Conservation (phyloP, 2,888 invertebrate species). For the Trisateles emortualis region DNA sequence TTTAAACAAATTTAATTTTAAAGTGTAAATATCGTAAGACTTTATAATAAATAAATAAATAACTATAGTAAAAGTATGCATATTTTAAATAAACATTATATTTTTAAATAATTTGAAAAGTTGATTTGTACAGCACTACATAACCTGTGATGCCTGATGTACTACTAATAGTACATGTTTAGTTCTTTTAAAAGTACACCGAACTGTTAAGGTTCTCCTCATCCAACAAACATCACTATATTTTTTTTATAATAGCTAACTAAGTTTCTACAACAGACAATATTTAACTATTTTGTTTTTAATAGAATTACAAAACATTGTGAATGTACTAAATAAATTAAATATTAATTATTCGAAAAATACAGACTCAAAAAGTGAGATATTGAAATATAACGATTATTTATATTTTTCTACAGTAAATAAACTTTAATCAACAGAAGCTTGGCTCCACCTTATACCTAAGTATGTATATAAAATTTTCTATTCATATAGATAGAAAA, state of each 20-base stretch:
- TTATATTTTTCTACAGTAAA: constrained; percentile 50
- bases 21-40: constrained; percentile 42
- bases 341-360: constrained; percentile 27
- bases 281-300: constrained; percentile 21
- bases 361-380: constrained; percentile 23
- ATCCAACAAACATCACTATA: constrained; percentile 15
- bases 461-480: constrained; percentile 68
- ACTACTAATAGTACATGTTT: constrained; percentile 4
- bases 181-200: constrained; percentile 5
- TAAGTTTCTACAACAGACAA: constrained; percentile 31
- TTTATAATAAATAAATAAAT: constrained; percentile 35
- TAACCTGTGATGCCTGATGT: no score
- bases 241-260: constrained; percentile 30
- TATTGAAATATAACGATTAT: constrained; percentile 35
- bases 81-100: constrained; percentile 21
- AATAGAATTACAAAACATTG: constrained; percentile 18
- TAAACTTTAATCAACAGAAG: constrained; percentile 66
- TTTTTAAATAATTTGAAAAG: no score
- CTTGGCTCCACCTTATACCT: constrained; percentile 71
- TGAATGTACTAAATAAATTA: constrained; percentile 13
- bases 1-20: constrained; percentile 37
- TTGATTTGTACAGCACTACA: no score
- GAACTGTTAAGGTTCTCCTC: neutral
- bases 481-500: constrained; percentile 65
- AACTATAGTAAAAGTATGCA: constrained; percentile 17